A percentile compares a stretch with the other conserved stretches of the same genome.
phyloP scores from a whole-genome alignment of 92 coral and sea anemone genomes.

The Epizoanthus ramosus region DNA sequence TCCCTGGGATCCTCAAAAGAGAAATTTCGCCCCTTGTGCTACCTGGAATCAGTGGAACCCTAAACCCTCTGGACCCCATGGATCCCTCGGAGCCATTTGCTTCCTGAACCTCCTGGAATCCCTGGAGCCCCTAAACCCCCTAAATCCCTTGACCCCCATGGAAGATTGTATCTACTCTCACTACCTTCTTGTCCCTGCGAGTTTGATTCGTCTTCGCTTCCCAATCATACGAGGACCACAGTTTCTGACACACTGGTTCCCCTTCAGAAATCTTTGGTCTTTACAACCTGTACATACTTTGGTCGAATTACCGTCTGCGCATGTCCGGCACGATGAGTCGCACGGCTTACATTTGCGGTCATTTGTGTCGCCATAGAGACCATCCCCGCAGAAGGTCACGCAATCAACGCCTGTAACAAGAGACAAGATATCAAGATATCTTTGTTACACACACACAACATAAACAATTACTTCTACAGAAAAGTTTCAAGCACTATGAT shows the following conservation, averaged over 20 bases:
- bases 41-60: too few species aligned
- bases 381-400: constrained; percentile 69
- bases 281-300: constrained; percentile 69
- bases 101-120: too few species aligned
- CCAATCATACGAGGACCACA: constrained; percentile 60
- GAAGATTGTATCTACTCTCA: constrained; percentile 56
- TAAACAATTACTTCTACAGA: too few species aligned
- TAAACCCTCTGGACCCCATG: too few species aligned
- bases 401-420: constrained; percentile 61
- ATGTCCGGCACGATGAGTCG: constrained; percentile 67
- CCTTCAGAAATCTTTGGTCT: constrained; percentile 57
- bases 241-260: constrained; percentile 48
- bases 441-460: too few species aligned
- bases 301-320: constrained; percentile 63
- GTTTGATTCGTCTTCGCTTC: constrained; percentile 59
- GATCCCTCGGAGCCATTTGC: too few species aligned
- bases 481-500: too few species aligned
- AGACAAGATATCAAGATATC: too few species aligned
- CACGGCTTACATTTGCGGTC: constrained; percentile 74
- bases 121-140: too few species aligned
- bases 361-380: constrained; percentile 73
- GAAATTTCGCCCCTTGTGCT: too few species aligned
- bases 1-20: too few species aligned
- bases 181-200: constrained; percentile 67
- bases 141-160: constrained; percentile 35